phyloP scores from a whole-genome alignment of 2,113 vertebrate species.

The Crotalus viridis region DNA sequence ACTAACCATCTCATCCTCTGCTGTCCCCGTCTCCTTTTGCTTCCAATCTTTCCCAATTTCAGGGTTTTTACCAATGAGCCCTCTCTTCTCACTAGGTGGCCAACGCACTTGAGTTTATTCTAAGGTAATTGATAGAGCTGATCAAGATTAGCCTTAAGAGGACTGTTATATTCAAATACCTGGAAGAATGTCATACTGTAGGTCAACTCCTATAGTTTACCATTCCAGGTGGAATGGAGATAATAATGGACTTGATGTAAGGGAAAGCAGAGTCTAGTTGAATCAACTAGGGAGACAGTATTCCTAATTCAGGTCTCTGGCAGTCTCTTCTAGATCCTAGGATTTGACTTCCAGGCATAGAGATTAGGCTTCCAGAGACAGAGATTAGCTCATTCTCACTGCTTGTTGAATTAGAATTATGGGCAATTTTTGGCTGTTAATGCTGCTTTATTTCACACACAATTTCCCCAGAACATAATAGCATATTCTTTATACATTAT shows the following conservation, averaged over 20 bases:
- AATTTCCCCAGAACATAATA: background rate
- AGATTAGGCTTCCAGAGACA: background rate
- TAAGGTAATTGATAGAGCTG: background rate
- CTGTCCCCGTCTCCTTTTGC: background rate
- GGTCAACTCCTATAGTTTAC: background rate
- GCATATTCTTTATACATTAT: background rate
- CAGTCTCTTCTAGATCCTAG: background rate
- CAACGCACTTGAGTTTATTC: background rate
- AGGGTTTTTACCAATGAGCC: background rate
- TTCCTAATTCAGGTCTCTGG: background rate
- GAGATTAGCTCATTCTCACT: background rate
- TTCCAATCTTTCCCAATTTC: background rate
- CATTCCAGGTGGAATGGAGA: background rate
- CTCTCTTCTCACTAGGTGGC: background rate
- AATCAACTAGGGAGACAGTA: background rate
- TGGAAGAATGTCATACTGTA: background rate
- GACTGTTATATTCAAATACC: background rate
- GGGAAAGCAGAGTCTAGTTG: background rate
- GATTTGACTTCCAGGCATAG: background rate
- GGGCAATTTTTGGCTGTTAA: background rate
- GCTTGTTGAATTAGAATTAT: background rate
- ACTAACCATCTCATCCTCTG: background rate
- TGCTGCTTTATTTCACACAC: background rate
- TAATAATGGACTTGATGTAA: background rate
- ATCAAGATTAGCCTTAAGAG: background rate